A percentile compares a stretch with the other conserved stretches of the same genome.
phyloP scores from a whole-genome alignment of 2,888 invertebrate species.

The Cephonodes hylas region DNA sequence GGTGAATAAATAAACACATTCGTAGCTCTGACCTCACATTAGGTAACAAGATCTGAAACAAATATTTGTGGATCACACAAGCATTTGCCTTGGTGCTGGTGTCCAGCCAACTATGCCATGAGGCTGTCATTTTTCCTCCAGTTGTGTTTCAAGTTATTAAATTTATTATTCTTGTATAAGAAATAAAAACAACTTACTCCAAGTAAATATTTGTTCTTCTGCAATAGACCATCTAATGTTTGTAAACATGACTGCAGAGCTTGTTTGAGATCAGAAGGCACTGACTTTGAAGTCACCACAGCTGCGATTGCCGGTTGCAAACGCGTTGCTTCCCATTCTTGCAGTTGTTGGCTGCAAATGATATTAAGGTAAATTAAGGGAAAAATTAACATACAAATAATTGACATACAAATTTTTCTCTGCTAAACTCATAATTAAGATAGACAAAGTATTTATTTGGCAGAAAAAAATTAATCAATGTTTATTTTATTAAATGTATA shows the following conservation, averaged over 20 bases:
- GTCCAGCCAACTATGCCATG: no score
- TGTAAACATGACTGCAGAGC: constrained; percentile 79
- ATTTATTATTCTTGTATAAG: background rate
- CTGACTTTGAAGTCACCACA: constrained; percentile 69
- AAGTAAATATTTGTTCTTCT: constrained; percentile 78
- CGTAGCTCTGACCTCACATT: no score
- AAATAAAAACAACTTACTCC: constrained; percentile 67
- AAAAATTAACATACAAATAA: background rate
- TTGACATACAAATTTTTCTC: background rate
- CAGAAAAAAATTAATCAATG: no score
- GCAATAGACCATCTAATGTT: constrained; percentile 78
- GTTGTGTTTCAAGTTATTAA: no score
- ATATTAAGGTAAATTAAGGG: background rate
- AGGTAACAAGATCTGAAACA: no score
- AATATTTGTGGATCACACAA: no score
- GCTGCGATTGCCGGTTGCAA: constrained; percentile 81
- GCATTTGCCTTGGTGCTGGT: no score
- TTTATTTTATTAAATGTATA: no score
- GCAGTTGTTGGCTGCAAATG: constrained; percentile 78
- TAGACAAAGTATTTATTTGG: no score
- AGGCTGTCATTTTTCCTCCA: no score
- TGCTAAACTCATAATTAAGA: no score
- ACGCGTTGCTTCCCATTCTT: constrained; percentile 84
- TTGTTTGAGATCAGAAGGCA: constrained; percentile 79
- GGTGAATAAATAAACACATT: no score